Base-by-base conservation (phyloP, 2,888 invertebrate species). In the Kuschelorhynchus macadamiae region DNA sequence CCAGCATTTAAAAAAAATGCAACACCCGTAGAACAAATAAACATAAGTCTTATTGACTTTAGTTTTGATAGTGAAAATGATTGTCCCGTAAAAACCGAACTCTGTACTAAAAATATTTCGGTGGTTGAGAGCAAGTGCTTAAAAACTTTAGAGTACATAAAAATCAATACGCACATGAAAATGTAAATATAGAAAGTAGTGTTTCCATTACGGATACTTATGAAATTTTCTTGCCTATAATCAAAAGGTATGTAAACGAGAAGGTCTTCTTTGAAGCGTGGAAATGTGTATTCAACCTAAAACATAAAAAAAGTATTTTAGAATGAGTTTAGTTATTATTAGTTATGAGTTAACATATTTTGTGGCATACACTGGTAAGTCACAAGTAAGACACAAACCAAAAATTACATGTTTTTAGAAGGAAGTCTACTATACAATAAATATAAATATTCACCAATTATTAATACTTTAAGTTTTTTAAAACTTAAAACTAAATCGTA, bases 221-320 rank as follows among this genome's bases (percentile, higher is more conserved):
- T n/a, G n/a, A 36, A 36, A 36, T 2, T 3, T n/a, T 36, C 11
- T 36, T 36, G 36, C 3, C 9, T 12, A 12, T 36, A 36, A 11
- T 36, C 11, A 11, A 36, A 36, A 36, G 46, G 46, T 9, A 46
- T 20, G 11, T n/a, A 18, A 9, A 16, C 46, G 8, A 46, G 8
- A 11, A 46, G 4, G 46, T 12, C 11, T 5, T 46, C 46, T 12
- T 20, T 3, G 20, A 3, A 17, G 11, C 46, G 17, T 3, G 53
- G 32, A 33, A 25, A 20, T 4, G 30, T 50, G 32, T 30, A 50
- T 16, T 50, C 21, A 11, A 50, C 32, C 21, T 50, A 25, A 50
- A 21, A 50, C 12, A 25, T 25, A 7, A 5, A 25, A 25, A 25
- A 25, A 25, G 25, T 25, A 3, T n/a, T n/a, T n/a, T n/a, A n/a